Base-by-base conservation (phyloP, 2,888 invertebrate genomes). In the Agrotis segetum region DNA sequence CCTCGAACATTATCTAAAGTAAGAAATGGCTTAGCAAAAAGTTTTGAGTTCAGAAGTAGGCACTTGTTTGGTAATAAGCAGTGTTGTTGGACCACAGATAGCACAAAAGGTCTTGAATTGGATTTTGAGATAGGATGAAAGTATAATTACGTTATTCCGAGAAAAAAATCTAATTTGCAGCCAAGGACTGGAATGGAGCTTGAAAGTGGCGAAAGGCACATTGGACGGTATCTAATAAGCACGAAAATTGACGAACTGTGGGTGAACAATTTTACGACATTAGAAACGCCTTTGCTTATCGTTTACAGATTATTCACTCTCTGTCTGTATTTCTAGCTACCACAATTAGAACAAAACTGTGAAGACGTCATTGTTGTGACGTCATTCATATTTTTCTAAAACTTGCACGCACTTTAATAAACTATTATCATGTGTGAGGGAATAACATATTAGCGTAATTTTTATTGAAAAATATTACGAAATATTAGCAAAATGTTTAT, bases 31-130 rank as follows among this genome's bases (percentile, higher is more conserved):
- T 74, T 71, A 1, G 55, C 77, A 55, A 61, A 70, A 76, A 73
- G 72, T 73, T 77, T 24, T 46, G 9, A 70, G 77, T 70, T 77
- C 49, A 55, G n/a, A 71, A 77, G 44, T 74, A 74, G 46, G 24
- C 34, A 46, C 61, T 71, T 78, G 60, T 60, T 74, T 56, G 46
- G 78, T 71, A 74, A 74, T 71, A 74, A 74, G 56, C 71, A 52
- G 46, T 52, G 56, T 78, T 62, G 50, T 71, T 53, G 73, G 73
- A 64, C 75, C 79, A 60, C 79, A 64, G 64, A 72, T 60, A 78
- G 49, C 79, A 75, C 79, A 79, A 63, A 63, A 75, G 59, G 59
- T 79, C 74, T 79, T 72, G 79, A 49, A 75, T 79, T 79, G 79
- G 74, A 71, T 74, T 74, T 71, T 49, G 63, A 53, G 49, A 63